Conservation (phyloP, 2,797 vertebrate genomes). For the Heteromormyrus szaboi region DNA sequence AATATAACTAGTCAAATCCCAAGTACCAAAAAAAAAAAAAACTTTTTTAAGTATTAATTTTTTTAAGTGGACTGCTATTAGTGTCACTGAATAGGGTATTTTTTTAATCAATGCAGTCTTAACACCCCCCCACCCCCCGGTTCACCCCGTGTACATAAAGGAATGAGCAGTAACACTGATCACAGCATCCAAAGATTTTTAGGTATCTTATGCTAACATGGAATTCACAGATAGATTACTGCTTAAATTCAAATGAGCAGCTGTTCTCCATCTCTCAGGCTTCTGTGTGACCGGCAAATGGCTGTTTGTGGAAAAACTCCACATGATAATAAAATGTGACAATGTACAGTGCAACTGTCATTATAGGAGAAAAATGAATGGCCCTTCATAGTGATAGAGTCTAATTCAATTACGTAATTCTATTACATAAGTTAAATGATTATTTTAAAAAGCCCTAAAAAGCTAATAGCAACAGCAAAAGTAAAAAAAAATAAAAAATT, state of each 20-base stretch:
- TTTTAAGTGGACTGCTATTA: neutral
- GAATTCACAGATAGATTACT: slow-evolving; percentile 46
- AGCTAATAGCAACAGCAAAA: neutral
- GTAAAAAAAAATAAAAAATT: neutral
- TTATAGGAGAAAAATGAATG: neutral
- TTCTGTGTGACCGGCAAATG: slow-evolving; percentile 42
- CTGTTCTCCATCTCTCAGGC: slow-evolving; percentile 39
- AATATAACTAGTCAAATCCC: neutral
- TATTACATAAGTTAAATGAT: neutral
- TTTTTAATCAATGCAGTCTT: neutral
- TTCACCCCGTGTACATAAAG: neutral
- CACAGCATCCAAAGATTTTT: slow-evolving; percentile 35
- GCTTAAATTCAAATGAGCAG: slow-evolving; percentile 45
- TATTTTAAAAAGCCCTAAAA: neutral
- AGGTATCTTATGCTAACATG: slow-evolving; percentile 40
- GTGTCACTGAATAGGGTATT: neutral
- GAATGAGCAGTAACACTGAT: slow-evolving; percentile 17
- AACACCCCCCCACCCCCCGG: neutral
- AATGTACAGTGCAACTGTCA: neutral
- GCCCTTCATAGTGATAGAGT: neutral
- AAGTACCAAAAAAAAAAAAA: neutral
- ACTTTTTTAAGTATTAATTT: neutral
- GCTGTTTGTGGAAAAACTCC: slow-evolving; percentile 32
- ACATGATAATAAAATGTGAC: neutral
- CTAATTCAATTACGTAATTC: neutral